Evolutionary conservation across 2,888 invertebrate genomes (phyloP).

Genomic region (Sinopyrophorus schimmeli): DNA sequence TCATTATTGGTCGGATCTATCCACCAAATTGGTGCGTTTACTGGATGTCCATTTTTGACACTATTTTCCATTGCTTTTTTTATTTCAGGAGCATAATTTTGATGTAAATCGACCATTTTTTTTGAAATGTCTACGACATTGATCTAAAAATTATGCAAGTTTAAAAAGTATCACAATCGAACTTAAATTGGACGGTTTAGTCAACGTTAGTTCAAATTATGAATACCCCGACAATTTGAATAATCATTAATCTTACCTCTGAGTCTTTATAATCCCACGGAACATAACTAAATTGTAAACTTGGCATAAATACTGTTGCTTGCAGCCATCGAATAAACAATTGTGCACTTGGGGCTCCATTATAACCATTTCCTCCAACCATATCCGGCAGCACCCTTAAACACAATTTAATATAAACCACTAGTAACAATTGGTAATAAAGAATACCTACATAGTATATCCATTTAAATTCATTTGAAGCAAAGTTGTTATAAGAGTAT

Average conservation of each 20-base stretch:
- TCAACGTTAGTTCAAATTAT: background rate
- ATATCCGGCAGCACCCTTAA: constrained; percentile 74
- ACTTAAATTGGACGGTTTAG: background rate
- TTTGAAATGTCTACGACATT: constrained; percentile 66
- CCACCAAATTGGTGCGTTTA: constrained; percentile 88
- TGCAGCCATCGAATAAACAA: constrained; percentile 79
- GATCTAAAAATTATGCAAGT: too few species aligned
- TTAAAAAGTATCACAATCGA: constrained; percentile 6
- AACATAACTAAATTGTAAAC: constrained; percentile 76
- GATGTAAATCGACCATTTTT: constrained; percentile 68
- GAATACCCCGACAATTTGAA: background rate
- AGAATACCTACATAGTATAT: constrained; percentile 46
- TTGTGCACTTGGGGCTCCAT: constrained; percentile 61
- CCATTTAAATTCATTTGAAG: constrained; percentile 62
- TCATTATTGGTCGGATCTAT: constrained; percentile 66
- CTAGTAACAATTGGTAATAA: background rate
- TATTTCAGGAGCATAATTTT: constrained; percentile 63
- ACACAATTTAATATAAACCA: background rate
- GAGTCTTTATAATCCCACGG: constrained; percentile 76
- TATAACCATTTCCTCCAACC: constrained; percentile 71
- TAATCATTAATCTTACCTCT: background rate
- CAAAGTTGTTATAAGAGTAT: constrained; percentile 72
- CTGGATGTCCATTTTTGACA: constrained; percentile 66
- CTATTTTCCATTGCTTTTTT: constrained; percentile 64
- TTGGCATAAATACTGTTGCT: constrained; percentile 75